These are phyloP conservation scores for Polyergus mexicanus DNA, from an alignment of 1,140 invertebrate genomes.

Conservation along the genomic window DNA sequence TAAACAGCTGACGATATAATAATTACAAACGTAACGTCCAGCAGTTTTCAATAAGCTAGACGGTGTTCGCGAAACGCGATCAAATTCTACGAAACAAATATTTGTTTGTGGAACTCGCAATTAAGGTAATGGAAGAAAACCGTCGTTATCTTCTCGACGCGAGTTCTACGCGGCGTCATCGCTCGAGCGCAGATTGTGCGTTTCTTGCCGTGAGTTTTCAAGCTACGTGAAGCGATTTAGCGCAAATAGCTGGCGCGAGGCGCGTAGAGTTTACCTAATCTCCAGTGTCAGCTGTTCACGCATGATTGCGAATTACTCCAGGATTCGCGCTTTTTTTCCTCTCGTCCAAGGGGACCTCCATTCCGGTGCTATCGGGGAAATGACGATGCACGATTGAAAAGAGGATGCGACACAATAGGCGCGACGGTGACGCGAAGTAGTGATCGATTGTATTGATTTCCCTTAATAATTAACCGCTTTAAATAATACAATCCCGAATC, in stretches of 20 bases:
- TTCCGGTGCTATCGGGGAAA: constrained; percentile 62
- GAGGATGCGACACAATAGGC: constrained; percentile 71
- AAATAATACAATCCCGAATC: constrained; percentile 38
- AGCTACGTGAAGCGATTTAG: constrained; percentile 58
- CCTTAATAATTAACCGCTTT: constrained; percentile 46
- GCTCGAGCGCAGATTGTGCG: constrained; percentile 32
- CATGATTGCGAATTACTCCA: constrained; percentile 68
- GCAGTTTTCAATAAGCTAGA: not conserved
- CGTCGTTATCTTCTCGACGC: constrained; percentile 25
- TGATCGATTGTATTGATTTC: constrained; percentile 55
- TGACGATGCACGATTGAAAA: constrained; percentile 68
- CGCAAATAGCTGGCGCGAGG: constrained; percentile 41
- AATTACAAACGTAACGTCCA: not conserved
- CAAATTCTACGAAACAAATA: not conserved
- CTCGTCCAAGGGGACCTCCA: not conserved
- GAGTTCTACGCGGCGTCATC: constrained; percentile 34
- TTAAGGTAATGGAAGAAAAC: constrained; percentile 56
- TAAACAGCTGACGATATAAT: not conserved
- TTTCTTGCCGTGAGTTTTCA: constrained; percentile 40
- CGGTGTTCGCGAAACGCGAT: not conserved
- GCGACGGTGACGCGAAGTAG: constrained; percentile 28
- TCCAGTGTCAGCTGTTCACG: constrained; percentile 61
- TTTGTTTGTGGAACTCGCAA: constrained; percentile 19
- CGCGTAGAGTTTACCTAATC: constrained; percentile 53
- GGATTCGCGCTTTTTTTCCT: constrained; percentile 54